A percentile compares a stretch with the other conserved stretches of the same genome.
phyloP scores from a whole-genome alignment of 53 echinoderm and acorn worm genomes.

The Crossaster papposus region DNA sequence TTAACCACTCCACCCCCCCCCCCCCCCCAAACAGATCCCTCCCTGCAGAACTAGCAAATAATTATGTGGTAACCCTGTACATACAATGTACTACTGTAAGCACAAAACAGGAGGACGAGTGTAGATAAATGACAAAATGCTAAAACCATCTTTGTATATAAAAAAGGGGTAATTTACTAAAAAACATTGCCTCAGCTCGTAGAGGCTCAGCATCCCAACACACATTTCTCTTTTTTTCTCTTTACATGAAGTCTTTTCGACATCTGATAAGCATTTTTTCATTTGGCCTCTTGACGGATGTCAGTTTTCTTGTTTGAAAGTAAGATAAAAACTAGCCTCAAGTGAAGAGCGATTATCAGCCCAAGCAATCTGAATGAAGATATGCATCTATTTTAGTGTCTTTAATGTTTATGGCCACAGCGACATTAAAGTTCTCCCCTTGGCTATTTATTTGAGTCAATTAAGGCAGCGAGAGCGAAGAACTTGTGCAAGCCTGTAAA shows the following conservation, averaged over 20 bases:
- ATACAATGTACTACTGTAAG: too few relatives aligned
- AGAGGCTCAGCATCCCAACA: background rate
- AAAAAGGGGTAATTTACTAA: too few relatives aligned
- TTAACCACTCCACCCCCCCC: too few relatives aligned
- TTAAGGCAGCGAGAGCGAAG: background rate
- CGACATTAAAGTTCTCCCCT: background rate
- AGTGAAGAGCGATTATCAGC: background rate
- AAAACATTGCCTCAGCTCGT: too few relatives aligned
- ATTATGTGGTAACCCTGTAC: too few relatives aligned
- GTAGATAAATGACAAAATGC: too few relatives aligned
- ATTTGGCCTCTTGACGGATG: constrained; percentile 12
- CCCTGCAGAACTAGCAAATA: too few relatives aligned
- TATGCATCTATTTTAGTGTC: background rate
- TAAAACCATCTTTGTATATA: too few relatives aligned
- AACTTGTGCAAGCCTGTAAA: background rate
- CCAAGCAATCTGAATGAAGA: background rate
- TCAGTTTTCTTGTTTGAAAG: constrained; percentile 3
- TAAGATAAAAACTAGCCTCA: background rate
- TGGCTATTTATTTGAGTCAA: background rate
- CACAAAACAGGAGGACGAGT: too few relatives aligned
- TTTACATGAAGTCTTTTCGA: background rate
- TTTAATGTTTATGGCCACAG: background rate
- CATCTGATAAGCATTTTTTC: background rate
- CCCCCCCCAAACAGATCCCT: too few relatives aligned
- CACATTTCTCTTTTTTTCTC: background rate